Conservation (phyloP, 1,140 invertebrate genomes). For the Vanessa atalanta region DNA sequence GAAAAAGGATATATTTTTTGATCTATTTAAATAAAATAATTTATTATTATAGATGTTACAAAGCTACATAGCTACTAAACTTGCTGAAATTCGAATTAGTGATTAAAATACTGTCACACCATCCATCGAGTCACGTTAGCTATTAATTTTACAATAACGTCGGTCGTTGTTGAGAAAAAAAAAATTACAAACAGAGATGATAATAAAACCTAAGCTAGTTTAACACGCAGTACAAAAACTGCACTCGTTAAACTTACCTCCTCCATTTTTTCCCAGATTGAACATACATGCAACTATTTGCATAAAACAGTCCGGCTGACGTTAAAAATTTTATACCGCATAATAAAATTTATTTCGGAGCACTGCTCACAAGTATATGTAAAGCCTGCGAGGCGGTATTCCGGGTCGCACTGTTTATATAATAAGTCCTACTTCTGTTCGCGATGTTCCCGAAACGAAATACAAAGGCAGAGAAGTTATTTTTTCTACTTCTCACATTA, state of each 20-base stretch:
- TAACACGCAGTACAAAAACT: constrained; percentile 1
- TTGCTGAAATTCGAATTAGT: too few species aligned
- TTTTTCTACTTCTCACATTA: constrained; percentile 65
- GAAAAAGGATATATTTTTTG: too few species aligned
- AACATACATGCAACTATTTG: constrained; percentile 27
- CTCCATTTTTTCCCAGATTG: constrained; percentile 9
- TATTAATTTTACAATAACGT: too few species aligned
- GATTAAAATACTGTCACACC: too few species aligned
- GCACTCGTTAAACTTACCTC: not conserved
- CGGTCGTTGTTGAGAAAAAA: not conserved
- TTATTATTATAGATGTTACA: too few species aligned
- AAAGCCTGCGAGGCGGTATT: constrained; percentile 19
- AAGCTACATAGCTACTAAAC: too few species aligned
- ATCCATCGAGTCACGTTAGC: too few species aligned
- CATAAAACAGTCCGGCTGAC: constrained; percentile 15
- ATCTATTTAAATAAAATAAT: too few species aligned
- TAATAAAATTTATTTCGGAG: constrained; percentile 31
- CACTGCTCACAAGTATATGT: constrained; percentile 25
- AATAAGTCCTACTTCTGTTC: constrained; percentile 37
- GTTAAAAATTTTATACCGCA: constrained; percentile 18
- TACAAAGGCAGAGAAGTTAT: constrained; percentile 62
- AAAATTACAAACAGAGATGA: not conserved
- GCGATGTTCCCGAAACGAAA: constrained; percentile 32
- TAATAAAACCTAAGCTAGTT: not conserved
- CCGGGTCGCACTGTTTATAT: constrained; percentile 47